Conservation (phyloP, 1,140 invertebrate genomes). For the Stratiolaelaps scimitus region DNA sequence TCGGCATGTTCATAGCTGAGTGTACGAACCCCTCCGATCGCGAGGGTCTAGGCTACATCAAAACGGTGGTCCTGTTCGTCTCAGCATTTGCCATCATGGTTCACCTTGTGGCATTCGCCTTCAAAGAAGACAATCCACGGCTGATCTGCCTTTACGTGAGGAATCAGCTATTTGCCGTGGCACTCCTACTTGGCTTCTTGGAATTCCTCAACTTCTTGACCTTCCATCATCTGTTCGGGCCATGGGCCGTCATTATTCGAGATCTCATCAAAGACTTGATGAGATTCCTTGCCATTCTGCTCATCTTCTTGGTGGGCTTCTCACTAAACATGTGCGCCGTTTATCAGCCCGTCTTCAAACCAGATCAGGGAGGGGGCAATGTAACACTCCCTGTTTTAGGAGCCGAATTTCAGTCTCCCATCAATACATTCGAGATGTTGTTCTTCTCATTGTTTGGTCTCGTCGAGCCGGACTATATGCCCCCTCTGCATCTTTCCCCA, state of each 20-base stretch:
- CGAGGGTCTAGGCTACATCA: conserved; percentile 78
- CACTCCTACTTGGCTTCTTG: conserved; percentile 85
- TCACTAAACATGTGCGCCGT: conserved; percentile 69
- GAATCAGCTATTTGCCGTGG: conserved; percentile 89
- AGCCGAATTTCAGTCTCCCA: conserved; percentile 63
- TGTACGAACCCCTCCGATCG: conserved; percentile 91
- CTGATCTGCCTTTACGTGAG: conserved; percentile 57
- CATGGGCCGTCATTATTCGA: conserved; percentile 66
- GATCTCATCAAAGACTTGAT: conserved; percentile 58
- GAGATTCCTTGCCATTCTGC: conserved; percentile 85
- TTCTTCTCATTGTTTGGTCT: conserved; percentile 97
- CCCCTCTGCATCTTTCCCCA: conserved; percentile 46
- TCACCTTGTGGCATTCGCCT: conserved; percentile 62
- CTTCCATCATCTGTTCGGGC: conserved; percentile 96
- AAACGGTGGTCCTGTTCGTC: conserved; percentile 72
- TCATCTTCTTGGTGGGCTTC: conserved; percentile 96
- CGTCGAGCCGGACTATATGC: conserved; percentile 62
- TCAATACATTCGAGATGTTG: conserved; percentile 85
- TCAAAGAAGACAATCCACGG: conserved; percentile 39
- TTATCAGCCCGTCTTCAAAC: conserved; percentile 38
- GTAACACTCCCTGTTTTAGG: conserved; percentile 33
- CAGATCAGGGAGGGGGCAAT: conserved; percentile 34
- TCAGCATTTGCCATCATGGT: conserved; percentile 79
- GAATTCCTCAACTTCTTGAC: conserved; percentile 92
- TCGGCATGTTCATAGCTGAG: conserved; percentile 85